Evolutionary conservation across 2,888 invertebrate species (phyloP), one percentile per base, ranked within the genome.

Genomic region (Adelognathus sp.): DNA sequence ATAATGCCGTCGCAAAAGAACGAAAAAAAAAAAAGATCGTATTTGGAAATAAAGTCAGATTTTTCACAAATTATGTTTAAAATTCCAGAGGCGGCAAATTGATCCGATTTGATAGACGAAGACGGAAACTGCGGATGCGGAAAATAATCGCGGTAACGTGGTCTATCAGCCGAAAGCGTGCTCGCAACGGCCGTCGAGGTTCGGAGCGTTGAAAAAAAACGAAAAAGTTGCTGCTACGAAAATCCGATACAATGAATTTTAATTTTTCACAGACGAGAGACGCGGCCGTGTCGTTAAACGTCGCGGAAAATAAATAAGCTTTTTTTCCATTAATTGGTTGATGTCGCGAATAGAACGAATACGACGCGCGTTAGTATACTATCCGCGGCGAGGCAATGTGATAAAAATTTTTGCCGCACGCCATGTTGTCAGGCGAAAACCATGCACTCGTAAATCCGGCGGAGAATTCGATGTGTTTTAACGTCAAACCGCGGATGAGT

Each of bases 391-490:
- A 66, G 60, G 76, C 84, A 85, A 86, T 85, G 87, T 88, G 86
- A 88, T 87, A 88, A 87, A 89, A 79, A 81, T 50, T 64, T 54
- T 79, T 81, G 87, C 84, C 84, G 86, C 90, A 92, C 93, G 93
- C 93, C 93, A 93, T 93, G 93, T 93, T 93, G 93, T 93, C 93
- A 93, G 89, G 86, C 87, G 84, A 82, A 85, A 85, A 83, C 84
- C 86, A 83, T 86, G 87, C 71, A 84, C 81, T 85, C 86, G 79
- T 80, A 77, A 82, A 83, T 85, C n/a, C 77, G 83, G 81, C 58
- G 58, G 66, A 64, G 36, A 41, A 75, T 63, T 56, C 67, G 76
- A 71, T 39, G 6, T 21, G 31, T 44, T 52, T 71, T 63, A 7
- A 41, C 39, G 29, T 6, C 9, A 1, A 76, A 70, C 33, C 7